Percentiles rank a stretch among this genome's conserved stretches.
Evolutionary conservation across 2,888 invertebrate genomes (phyloP).

Genomic region (Drosophila barbarae): DNA sequence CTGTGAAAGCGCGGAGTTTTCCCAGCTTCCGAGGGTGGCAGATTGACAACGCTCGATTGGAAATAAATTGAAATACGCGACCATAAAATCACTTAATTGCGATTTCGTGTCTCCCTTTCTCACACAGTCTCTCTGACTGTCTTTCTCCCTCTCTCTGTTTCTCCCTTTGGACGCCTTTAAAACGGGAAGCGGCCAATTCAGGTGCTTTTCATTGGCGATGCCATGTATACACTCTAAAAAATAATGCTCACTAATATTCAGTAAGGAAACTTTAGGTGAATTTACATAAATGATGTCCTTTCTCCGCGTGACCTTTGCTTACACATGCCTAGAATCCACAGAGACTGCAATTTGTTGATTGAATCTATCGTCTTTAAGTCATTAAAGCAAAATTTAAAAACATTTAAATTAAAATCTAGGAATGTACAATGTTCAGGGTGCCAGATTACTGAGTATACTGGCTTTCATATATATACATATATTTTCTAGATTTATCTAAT

Average conservation of each 20-base stretch:
- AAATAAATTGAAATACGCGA: slow-evolving; percentile 73
- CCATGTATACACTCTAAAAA: slow-evolving; percentile 4
- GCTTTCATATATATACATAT: too few relatives aligned
- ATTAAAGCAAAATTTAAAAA: not conserved
- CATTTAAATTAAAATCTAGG: too few relatives aligned
- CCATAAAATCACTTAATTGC: slow-evolving; percentile 75
- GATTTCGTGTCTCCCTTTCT: slow-evolving; percentile 59
- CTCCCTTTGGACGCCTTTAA: not conserved
- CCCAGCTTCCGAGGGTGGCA: slow-evolving; percentile 23
- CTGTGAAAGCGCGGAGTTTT: slow-evolving; percentile 5
- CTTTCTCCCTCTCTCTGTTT: not conserved
- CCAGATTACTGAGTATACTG: too few relatives aligned
- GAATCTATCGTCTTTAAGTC: too few relatives aligned
- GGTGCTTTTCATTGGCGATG: slow-evolving; percentile 10
- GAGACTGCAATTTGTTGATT: too few relatives aligned
- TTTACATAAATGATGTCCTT: too few relatives aligned
- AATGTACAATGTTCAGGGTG: too few relatives aligned
- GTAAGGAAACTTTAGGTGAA: not conserved
- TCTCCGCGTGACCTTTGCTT: too few relatives aligned
- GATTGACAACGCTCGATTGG: slow-evolving; percentile 61
- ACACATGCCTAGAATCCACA: too few relatives aligned
- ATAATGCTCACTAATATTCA: not conserved
- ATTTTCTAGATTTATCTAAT: too few relatives aligned
- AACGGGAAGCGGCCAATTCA: slow-evolving; percentile 63
- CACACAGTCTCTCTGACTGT: not conserved